A percentile compares a stretch with the other conserved stretches of the same genome.
Evolutionary conservation across 2,797 vertebrate genomes (phyloP).

Genomic region (Yasuhikotakia modesta): DNA sequence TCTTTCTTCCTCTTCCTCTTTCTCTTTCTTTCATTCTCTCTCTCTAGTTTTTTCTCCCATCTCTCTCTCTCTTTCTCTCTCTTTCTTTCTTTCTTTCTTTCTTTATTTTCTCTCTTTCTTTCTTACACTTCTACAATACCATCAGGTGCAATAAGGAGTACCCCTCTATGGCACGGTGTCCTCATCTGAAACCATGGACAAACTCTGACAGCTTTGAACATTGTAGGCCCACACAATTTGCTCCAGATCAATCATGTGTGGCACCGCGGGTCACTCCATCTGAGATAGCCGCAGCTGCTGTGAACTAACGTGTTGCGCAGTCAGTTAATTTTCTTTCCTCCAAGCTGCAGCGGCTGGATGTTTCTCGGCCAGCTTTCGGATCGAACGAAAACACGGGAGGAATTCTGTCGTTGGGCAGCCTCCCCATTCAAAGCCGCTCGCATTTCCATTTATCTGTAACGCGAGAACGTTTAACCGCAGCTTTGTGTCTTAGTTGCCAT

Average conservation of each 20-base stretch:
- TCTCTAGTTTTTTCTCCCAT: no score
- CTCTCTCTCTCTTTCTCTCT: no score
- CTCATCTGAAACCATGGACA: not conserved
- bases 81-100: not conserved
- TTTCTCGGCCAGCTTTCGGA: constrained; percentile 2
- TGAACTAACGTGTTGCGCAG: constrained; percentile 14
- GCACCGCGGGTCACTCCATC: constrained; percentile 27
- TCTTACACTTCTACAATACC: not conserved
- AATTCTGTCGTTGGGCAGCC: constrained; percentile 10
- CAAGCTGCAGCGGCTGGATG: not conserved
- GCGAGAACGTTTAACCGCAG: not conserved
- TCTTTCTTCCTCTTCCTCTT: no score
- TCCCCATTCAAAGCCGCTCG: not conserved
- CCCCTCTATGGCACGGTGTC: not conserved
- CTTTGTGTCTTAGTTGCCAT: not conserved
- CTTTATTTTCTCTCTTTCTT: not conserved
- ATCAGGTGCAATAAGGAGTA: not conserved
- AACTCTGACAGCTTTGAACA: constrained; percentile 21
- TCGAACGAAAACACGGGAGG: constrained; percentile 10
- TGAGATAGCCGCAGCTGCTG: not conserved
- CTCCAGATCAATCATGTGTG: constrained; percentile 22
- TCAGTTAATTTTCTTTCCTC: constrained; percentile 22
- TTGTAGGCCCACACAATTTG: constrained; percentile 30
- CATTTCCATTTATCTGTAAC: constrained; percentile 7
- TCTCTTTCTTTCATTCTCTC: no score